Conservation (phyloP, 2,888 invertebrate species). For the Busseola fusca region DNA sequence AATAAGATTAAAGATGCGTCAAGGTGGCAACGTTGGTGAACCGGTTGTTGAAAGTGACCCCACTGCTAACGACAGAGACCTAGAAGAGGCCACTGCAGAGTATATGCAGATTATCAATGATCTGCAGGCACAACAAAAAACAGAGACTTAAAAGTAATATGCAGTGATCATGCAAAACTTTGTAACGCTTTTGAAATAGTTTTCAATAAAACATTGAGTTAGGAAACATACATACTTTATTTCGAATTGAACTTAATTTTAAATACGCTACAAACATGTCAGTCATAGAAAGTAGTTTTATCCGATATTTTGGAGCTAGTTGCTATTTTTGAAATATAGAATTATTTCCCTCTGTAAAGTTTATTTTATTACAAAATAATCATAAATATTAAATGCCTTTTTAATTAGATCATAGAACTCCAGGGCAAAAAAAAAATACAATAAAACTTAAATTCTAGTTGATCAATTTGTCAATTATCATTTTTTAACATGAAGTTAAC, state of each 20-base stretch:
- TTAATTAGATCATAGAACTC: slow-evolving; percentile 3
- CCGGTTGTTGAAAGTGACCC: slow-evolving; percentile 71
- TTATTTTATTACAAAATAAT: slow-evolving; percentile 23
- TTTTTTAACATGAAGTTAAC: not conserved
- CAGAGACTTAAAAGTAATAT: slow-evolving; percentile 29
- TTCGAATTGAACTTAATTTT: slow-evolving; percentile 10
- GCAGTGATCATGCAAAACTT: not conserved
- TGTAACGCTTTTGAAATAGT: not conserved
- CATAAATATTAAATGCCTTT: slow-evolving; percentile 19
- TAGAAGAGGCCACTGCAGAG: slow-evolving; percentile 82
- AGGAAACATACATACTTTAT: slow-evolving; percentile 34
- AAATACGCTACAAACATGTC: slow-evolving; percentile 10
- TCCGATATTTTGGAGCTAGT: slow-evolving; percentile 19
- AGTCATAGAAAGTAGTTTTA: slow-evolving; percentile 26
- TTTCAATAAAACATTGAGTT: slow-evolving; percentile 11
- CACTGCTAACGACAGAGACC: slow-evolving; percentile 74
- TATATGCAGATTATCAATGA: slow-evolving; percentile 78
- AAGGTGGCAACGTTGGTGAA: slow-evolving; percentile 70
- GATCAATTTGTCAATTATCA: slow-evolving; percentile 5
- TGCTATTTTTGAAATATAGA: slow-evolving; percentile 16
- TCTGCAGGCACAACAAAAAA: slow-evolving; percentile 74
- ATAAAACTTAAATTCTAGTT: slow-evolving; percentile 21
- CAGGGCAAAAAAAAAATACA: slow-evolving; percentile 1
- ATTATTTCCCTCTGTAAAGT: not conserved
- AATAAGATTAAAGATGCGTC: slow-evolving; percentile 90